Conservation (phyloP, 2,888 invertebrate species). For the Acronicta alni region DNA sequence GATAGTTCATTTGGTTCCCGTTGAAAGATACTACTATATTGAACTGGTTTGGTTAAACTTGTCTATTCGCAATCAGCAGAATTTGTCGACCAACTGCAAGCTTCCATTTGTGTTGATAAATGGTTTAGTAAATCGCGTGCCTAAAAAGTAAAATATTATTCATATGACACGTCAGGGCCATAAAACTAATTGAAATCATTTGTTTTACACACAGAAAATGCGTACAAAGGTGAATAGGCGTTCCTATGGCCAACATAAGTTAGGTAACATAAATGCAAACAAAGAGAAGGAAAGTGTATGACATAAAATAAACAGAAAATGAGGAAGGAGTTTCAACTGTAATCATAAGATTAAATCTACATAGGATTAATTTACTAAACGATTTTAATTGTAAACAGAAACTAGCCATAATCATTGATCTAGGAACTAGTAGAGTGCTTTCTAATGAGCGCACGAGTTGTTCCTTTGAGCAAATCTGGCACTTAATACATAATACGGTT, state of each 20-base stretch:
- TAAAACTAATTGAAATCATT: conserved; percentile 39
- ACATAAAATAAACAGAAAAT: no score
- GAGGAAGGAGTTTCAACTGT: not conserved
- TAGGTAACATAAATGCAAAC: no score
- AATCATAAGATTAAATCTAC: conserved; percentile 10
- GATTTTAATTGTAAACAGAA: conserved; percentile 20
- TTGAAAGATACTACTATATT: conserved; percentile 16
- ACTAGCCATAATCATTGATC: conserved; percentile 30
- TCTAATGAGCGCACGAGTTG: conserved; percentile 25
- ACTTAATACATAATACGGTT: conserved; percentile 4
- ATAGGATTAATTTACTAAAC: conserved; percentile 14
- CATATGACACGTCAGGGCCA: conserved; percentile 9
- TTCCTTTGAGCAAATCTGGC: conserved; percentile 3
- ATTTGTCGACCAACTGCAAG: conserved; percentile 20
- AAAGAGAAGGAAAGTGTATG: no score
- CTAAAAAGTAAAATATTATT: conserved; percentile 18
- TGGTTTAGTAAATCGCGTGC: conserved; percentile 37
- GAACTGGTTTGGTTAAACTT: conserved; percentile 21
- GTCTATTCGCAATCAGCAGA: conserved; percentile 9
- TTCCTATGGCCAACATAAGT: no score
- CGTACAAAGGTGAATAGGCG: not conserved
- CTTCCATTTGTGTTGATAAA: conserved; percentile 30
- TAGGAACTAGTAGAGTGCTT: conserved; percentile 28
- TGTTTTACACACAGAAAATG: conserved; percentile 5
- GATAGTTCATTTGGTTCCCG: conserved; percentile 24